These are phyloP conservation scores for Charina bottae DNA, from an alignment of 2,113 vertebrate genomes.

Conservation along the genomic window DNA sequence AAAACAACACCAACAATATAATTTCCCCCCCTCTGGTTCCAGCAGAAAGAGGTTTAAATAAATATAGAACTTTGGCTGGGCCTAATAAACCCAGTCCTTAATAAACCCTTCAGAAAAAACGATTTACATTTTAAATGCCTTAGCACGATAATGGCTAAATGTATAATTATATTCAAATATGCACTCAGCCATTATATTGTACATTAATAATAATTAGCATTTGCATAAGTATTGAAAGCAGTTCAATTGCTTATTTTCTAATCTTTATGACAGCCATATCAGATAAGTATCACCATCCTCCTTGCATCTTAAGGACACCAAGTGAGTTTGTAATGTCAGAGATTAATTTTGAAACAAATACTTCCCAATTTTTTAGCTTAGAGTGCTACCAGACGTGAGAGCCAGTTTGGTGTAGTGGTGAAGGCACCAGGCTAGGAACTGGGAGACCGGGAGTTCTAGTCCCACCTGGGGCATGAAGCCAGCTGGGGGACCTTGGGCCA, in stretches of 20 bases:
- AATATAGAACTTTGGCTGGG: neutral
- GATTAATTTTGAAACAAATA: neutral
- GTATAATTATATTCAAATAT: slow-evolving; percentile 1
- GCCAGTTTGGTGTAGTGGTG: too few species aligned
- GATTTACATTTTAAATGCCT: neutral
- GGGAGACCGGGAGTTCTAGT: neutral
- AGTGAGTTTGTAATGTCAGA: neutral
- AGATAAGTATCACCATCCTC: neutral
- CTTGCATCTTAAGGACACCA: neutral
- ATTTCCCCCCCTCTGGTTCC: neutral
- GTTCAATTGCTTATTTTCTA: neutral
- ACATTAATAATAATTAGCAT: neutral
- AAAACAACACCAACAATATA: neutral
- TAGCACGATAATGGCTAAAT: neutral
- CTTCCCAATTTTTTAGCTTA: neutral
- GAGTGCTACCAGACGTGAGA: too few species aligned
- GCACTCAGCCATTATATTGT: slow-evolving; percentile 2
- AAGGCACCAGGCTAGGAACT: too few species aligned
- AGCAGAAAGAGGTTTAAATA: neutral
- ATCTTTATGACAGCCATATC: slow-evolving; percentile 11
- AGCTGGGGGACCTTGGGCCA: neutral
- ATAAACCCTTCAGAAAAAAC: neutral
- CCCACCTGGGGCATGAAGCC: neutral
- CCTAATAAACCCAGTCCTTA: neutral
- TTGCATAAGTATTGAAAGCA: slow-evolving; percentile 7